Evolutionary conservation across 2,888 invertebrate genomes (phyloP).

Genomic region (Scaptodrosophila latifasciaeformis): DNA sequence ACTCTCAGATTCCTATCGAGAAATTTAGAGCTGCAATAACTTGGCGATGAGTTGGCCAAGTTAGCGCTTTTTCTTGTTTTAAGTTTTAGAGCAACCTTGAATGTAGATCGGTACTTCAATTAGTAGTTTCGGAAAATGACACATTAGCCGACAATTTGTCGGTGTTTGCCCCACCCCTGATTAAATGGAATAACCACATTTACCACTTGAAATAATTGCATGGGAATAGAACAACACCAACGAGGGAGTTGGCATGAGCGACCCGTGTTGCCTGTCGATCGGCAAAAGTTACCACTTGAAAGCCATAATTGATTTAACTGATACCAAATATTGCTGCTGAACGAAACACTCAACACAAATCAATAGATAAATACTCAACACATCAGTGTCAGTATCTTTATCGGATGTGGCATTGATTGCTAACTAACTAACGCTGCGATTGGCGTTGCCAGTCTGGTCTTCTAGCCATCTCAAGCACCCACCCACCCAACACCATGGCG

Average conservation of each 20-base stretch:
- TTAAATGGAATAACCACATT: conserved; percentile 67
- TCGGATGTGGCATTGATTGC: conserved; percentile 52
- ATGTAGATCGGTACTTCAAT: conserved; percentile 49
- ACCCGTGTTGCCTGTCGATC: conserved; percentile 46
- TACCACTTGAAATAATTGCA: conserved; percentile 64
- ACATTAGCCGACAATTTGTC: conserved; percentile 56
- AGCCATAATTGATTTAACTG: conserved; percentile 69
- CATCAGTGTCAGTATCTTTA: conserved; percentile 40
- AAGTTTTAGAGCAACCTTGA: conserved; percentile 39
- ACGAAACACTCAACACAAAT: conserved; percentile 49
- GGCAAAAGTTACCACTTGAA: conserved; percentile 61
- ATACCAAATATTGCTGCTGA: conserved; percentile 29
- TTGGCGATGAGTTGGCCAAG: no score
- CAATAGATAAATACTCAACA: conserved; percentile 65
- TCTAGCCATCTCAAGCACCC: no score
- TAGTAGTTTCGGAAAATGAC: conserved; percentile 36
- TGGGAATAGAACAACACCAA: conserved; percentile 39
- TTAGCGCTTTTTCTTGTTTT: conserved; percentile 1
- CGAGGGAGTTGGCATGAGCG: conserved; percentile 17
- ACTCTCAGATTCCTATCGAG: no score
- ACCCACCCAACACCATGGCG: neutral
- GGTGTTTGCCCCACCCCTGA: conserved; percentile 46
- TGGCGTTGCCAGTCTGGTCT: no score
- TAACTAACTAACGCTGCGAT: no score
- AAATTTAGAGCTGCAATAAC: no score